These are phyloP conservation scores for Tyto alba DNA, from an alignment of 2,113 vertebrate species.

Conservation along the genomic window DNA sequence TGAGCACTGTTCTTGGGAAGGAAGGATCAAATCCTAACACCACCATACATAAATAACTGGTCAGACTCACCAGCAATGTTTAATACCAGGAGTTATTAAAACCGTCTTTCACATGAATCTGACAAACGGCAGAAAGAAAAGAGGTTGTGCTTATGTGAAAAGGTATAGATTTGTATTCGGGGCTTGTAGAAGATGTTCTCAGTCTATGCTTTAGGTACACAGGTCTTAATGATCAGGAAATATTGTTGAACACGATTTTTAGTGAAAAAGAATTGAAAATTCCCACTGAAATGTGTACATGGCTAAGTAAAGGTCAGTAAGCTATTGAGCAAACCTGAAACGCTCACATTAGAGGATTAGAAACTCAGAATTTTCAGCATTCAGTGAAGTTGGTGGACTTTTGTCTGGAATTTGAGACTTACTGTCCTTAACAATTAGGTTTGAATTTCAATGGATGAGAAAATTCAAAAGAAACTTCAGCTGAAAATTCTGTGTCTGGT, in stretches of 20 bases:
- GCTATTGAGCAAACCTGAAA: conserved; percentile 49
- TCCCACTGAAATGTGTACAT: conserved; percentile 52
- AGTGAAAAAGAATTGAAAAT: conserved; percentile 56
- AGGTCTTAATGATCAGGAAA: conserved; percentile 56
- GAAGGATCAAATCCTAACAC: neutral
- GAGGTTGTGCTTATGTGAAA: neutral
- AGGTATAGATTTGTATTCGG: conserved; percentile 41
- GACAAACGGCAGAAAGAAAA: neutral
- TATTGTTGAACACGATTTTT: conserved; percentile 64
- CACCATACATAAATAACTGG: neutral
- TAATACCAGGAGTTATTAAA: neutral
- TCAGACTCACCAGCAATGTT: neutral
- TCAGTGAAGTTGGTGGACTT: neutral
- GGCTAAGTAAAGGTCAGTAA: conserved; percentile 63
- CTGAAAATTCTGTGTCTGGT: neutral
- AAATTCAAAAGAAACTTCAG: neutral
- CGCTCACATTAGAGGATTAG: conserved; percentile 40
- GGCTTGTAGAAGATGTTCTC: neutral
- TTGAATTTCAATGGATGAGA: neutral
- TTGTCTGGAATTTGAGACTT: neutral
- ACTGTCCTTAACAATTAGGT: neutral
- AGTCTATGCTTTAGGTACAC: conserved; percentile 27
- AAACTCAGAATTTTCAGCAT: conserved; percentile 34
- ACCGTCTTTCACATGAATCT: neutral
- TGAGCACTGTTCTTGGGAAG: neutral